A percentile compares a stretch with the other conserved stretches of the same genome.
Conservation (phyloP, 2,113 vertebrate genomes). For the Neopipo cinnamomea region DNA sequence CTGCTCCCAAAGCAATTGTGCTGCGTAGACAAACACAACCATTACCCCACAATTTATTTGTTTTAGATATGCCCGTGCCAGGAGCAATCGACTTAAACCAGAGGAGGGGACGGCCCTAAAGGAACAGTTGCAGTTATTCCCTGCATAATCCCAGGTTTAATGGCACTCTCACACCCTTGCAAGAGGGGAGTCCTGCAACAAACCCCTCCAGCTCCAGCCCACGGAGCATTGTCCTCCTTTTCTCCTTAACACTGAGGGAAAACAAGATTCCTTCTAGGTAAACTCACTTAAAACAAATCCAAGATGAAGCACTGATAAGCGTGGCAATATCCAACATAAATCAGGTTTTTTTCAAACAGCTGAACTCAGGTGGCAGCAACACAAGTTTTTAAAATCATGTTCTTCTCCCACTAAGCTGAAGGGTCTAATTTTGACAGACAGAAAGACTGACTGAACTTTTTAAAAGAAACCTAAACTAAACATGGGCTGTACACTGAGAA, state of each 20-base stretch:
- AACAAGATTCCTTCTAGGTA: background rate
- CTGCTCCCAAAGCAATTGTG: background rate
- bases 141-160: background rate
- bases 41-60: background rate
- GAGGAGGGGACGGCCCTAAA: rapidly evolving
- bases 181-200: background rate
- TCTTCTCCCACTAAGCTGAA: background rate
- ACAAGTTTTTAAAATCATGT: background rate
- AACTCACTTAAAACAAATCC: background rate
- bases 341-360: background rate
- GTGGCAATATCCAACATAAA: background rate
- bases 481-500: background rate
- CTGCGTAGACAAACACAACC: background rate
- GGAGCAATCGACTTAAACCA: background rate
- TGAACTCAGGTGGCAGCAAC: background rate
- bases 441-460: background rate
- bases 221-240: rapidly evolving
- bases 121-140: background rate
- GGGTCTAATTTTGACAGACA: background rate
- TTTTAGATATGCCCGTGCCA: background rate
- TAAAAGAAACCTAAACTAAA: background rate
- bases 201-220: background rate
- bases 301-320: background rate
- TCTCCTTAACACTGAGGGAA: background rate
- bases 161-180: background rate